Evolutionary conservation across 2,888 invertebrate genomes (phyloP).

Genomic region (Drosophila recens): DNA sequence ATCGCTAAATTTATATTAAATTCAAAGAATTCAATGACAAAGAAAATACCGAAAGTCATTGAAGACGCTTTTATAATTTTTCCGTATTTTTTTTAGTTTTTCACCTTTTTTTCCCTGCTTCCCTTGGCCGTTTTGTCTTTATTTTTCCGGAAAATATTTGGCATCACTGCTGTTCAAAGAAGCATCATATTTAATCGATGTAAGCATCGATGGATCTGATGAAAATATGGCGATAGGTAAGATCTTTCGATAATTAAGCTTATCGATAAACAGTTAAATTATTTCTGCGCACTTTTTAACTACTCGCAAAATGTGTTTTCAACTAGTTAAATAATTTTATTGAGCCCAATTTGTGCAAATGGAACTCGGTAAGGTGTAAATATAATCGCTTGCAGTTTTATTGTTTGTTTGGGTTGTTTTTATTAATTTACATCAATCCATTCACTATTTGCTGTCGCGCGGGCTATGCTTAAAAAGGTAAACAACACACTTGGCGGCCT

Average conservation of each 20-base stretch:
- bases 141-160: no score
- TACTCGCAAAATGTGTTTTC: not conserved
- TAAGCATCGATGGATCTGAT: not conserved
- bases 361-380: not conserved
- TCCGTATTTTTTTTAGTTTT: no score
- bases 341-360: not conserved
- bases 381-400: conserved; percentile 22
- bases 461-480: conserved; percentile 61
- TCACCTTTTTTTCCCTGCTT: no score
- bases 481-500: conserved; percentile 53
- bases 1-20: no score
- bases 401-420: conserved; percentile 57
- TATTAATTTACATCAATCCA: conserved; percentile 78
- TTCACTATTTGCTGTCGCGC: conserved; percentile 68
- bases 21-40: no score
- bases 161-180: not conserved
- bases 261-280: not conserved
- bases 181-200: not conserved
- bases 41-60: no score
- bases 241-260: not conserved
- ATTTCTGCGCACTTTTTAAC: not conserved
- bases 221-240: no score
- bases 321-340: not conserved
- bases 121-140: no score
- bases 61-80: no score